Percentiles rank a stretch among this genome's conserved stretches.
phyloP scores from a whole-genome alignment of 2,797 vertebrate genomes.

The Coranthus polyacanthus region DNA sequence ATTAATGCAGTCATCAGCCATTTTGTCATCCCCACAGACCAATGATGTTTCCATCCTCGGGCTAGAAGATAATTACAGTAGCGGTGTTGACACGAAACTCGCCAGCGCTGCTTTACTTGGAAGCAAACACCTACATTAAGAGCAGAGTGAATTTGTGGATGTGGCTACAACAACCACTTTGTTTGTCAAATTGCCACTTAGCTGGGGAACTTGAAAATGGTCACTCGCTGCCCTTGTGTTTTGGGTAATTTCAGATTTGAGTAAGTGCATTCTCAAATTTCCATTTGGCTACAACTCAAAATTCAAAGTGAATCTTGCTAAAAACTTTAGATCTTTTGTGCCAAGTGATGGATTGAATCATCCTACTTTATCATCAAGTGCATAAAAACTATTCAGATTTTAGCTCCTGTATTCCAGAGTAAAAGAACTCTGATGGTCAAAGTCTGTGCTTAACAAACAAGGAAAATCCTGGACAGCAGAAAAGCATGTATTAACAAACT shows the following conservation, averaged over 20 bases:
- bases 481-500: slow-evolving; percentile 4
- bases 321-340: slow-evolving; percentile 4
- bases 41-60: slow-evolving; percentile 26
- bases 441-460: slow-evolving; percentile 21
- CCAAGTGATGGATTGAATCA: slow-evolving; percentile 5
- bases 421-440: not conserved
- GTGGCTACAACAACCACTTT: slow-evolving; percentile 25
- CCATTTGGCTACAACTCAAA: slow-evolving; percentile 31
- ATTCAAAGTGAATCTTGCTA: slow-evolving; percentile 11
- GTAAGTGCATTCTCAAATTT: slow-evolving; percentile 48
- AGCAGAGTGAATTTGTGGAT: slow-evolving; percentile 21
- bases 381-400: slow-evolving; percentile 8
- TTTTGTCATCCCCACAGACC: slow-evolving; percentile 45
- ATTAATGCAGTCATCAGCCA: slow-evolving; percentile 52
- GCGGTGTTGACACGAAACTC: slow-evolving; percentile 34
- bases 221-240: slow-evolving; percentile 22
- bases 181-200: slow-evolving; percentile 36
- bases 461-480: slow-evolving; percentile 22
- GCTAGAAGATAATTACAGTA: slow-evolving; percentile 58
- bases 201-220: slow-evolving; percentile 34
- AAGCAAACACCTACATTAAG: not conserved
- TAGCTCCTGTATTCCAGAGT: too few relatives aligned
- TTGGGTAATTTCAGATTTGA: slow-evolving; percentile 38
- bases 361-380: slow-evolving; percentile 11
- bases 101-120: slow-evolving; percentile 23